phyloP scores from a whole-genome alignment of 2,888 invertebrate genomes.

The Heliconius ethilla region DNA sequence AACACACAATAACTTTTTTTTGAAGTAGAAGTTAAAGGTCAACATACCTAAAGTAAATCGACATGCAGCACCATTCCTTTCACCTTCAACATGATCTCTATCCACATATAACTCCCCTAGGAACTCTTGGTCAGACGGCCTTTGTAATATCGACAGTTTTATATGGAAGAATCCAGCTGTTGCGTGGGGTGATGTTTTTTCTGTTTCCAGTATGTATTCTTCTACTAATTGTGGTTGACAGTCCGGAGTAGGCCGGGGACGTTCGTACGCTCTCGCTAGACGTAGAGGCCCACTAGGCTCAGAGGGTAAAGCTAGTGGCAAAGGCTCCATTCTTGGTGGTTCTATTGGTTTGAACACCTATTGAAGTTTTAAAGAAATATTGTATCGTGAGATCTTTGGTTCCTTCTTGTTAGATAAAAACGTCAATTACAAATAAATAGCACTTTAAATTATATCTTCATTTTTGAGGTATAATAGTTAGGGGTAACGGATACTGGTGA shows the following conservation, averaged over 20 bases:
- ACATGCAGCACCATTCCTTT: slow-evolving; percentile 90
- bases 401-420: too few relatives aligned
- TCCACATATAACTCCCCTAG: slow-evolving; percentile 95
- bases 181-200: slow-evolving; percentile 84
- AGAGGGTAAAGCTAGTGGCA: slow-evolving; percentile 81
- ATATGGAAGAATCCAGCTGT: slow-evolving; percentile 89
- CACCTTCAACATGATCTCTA: slow-evolving; percentile 89
- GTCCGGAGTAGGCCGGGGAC: slow-evolving; percentile 84
- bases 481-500: too few relatives aligned
- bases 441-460: too few relatives aligned
- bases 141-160: slow-evolving; percentile 92
- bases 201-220: slow-evolving; percentile 94
- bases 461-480: too few relatives aligned
- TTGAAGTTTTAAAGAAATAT: background rate
- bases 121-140: slow-evolving; percentile 93
- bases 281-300: slow-evolving; percentile 67
- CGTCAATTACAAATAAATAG: too few relatives aligned
- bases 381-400: background rate
- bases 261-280: slow-evolving; percentile 81
- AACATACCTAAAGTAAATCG: slow-evolving; percentile 85
- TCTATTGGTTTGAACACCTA: slow-evolving; percentile 85
- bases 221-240: slow-evolving; percentile 91
- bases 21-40: background rate
- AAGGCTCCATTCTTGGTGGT: slow-evolving; percentile 83
- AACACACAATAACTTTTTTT: too few relatives aligned